These are phyloP conservation scores for Camponotus vicinus DNA, from an alignment of 1,140 invertebrate species.

Conservation along the genomic window DNA sequence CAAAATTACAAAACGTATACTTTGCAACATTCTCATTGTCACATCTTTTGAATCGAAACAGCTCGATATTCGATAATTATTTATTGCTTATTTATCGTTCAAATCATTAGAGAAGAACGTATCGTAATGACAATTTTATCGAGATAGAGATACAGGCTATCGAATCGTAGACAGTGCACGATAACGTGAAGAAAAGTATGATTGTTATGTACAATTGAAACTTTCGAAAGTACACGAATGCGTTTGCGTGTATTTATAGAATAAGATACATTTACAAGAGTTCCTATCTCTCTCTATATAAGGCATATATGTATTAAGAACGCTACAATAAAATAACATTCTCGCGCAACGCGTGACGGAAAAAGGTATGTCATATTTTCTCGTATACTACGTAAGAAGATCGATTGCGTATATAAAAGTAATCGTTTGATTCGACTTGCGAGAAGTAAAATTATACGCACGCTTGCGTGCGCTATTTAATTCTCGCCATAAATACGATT, in stretches of 20 bases:
- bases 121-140: background rate
- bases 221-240: background rate
- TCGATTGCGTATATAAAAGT: constrained; percentile 16
- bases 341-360: constrained; percentile 4
- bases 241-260: constrained; percentile 4
- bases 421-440: background rate
- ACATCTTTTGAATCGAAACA: constrained; percentile 3
- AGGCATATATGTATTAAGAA: background rate
- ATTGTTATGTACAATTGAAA: constrained; percentile 14
- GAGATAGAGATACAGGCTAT: background rate
- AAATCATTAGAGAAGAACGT: background rate
- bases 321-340: constrained; percentile 35
- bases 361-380: constrained; percentile 39
- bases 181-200: background rate
- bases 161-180: background rate
- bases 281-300: constrained; percentile 7
- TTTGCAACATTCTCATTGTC: background rate
- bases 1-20: background rate
- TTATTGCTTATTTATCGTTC: background rate
- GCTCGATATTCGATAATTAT: background rate
- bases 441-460: constrained; percentile 5
- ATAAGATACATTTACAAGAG: background rate
- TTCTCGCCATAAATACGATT: constrained; percentile 19
- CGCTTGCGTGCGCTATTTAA: constrained; percentile 46
- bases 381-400: background rate